phyloP scores from a whole-genome alignment of 1,140 invertebrate genomes.

The Penaeus indicus region DNA sequence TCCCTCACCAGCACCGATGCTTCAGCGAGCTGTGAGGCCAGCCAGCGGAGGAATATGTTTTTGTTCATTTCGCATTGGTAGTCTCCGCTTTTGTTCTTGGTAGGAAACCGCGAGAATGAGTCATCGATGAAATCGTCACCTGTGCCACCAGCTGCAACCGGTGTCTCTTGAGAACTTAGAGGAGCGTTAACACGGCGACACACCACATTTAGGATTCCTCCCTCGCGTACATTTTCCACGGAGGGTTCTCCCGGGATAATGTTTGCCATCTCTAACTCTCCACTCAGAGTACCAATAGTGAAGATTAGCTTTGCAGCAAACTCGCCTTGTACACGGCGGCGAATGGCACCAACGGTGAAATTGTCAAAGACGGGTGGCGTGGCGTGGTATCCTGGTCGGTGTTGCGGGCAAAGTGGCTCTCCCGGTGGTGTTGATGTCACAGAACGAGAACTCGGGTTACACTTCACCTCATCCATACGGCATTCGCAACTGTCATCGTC shows the following conservation, averaged over 20 bases:
- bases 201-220: slow-evolving; percentile 34
- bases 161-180: neutral
- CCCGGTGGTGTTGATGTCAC: no score
- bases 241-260: slow-evolving; percentile 3
- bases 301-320: slow-evolving; percentile 28
- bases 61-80: neutral
- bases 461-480: no score
- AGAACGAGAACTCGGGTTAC: no score
- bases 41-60: slow-evolving; percentile 16
- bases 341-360: slow-evolving; percentile 32
- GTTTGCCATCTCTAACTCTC: neutral
- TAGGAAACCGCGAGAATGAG: neutral
- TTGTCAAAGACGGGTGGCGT: slow-evolving; percentile 8
- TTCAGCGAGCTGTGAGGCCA: neutral
- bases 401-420: neutral
- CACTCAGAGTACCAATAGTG: slow-evolving; percentile 23
- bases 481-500: neutral
- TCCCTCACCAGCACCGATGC: slow-evolving; percentile 40
- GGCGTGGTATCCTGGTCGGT: neutral
- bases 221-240: slow-evolving; percentile 31
- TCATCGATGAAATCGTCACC: slow-evolving; percentile 11
- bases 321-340: slow-evolving; percentile 7
- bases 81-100: slow-evolving; percentile 10
- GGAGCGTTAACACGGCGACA: slow-evolving; percentile 15
- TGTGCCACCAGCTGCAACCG: slow-evolving; percentile 9